Percentiles rank a stretch among this genome's conserved stretches.
Conservation (phyloP, 2,113 vertebrate species). For the Oncorhynchus keta region DNA sequence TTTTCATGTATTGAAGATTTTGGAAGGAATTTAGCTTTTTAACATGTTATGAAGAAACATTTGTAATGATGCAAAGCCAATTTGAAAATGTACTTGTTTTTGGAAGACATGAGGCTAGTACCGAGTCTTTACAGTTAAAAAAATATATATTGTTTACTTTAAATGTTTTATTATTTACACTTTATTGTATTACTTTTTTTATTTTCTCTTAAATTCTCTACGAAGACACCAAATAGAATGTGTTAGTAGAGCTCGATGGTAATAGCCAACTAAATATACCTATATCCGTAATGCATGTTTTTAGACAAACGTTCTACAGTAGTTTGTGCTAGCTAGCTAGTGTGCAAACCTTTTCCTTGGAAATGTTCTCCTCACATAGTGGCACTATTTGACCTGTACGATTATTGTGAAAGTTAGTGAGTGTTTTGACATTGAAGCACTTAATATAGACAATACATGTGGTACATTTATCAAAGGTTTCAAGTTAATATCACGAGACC, state of each 20-base stretch:
- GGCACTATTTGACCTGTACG: not conserved
- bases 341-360: not conserved
- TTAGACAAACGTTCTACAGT: not conserved
- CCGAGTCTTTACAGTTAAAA: conserved; percentile 23
- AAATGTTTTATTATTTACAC: conserved; percentile 37
- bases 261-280: conserved; percentile 6
- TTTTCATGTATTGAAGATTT: conserved; percentile 13
- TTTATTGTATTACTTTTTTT: conserved; percentile 23
- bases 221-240: not conserved
- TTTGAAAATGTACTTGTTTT: conserved; percentile 7
- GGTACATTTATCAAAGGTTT: not conserved
- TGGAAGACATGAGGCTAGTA: conserved; percentile 21
- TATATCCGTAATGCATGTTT: conserved; percentile 12
- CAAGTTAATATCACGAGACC: not conserved
- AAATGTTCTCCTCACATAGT: not conserved
- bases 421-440: conserved; percentile 34
- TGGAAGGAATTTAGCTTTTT: conserved; percentile 4
- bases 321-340: not conserved
- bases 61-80: conserved; percentile 17
- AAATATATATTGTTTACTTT: conserved; percentile 47
- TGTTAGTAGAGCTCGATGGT: conserved; percentile 2
- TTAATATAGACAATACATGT: conserved; percentile 17
- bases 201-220: conserved; percentile 7
- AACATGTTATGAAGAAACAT: conserved; percentile 4
- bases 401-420: conserved; percentile 10